Base-by-base conservation (phyloP, 2,888 invertebrate genomes). In the Ypsolopha scabrella region DNA sequence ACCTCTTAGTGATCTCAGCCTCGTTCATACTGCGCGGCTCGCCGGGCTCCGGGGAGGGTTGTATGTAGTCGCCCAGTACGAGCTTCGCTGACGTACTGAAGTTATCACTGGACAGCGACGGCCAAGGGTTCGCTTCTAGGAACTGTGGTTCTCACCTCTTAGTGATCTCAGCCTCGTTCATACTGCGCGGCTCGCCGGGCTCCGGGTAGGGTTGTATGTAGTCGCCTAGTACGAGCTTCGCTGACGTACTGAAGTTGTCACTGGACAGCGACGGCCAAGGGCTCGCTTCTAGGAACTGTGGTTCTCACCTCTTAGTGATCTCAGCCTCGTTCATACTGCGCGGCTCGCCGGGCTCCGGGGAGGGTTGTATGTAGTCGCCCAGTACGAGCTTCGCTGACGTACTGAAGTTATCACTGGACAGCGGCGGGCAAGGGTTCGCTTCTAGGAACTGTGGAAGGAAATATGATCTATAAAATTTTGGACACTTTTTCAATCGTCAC, bases 51-150 rank as follows among this genome's bases (percentile, higher is more conserved):
- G 89, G 87, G 43, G 90, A 88, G 0, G 94, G 93, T 70, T 97
- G 96, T 48, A 96, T 83, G 75, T 97, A 98, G 57, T 96, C 96
- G 2, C 99, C 99, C 41, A 98, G 90, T 56, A 97, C 90, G 2
- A 93, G 90, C 57, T 95, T 93, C 44, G 96, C 93, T 63, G 94
- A 96, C 85, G n/a, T n/a, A n/a, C n/a, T n/a, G n/a, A n/a, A n/a
- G n/a, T n/a, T n/a, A n/a, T n/a, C n/a, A n/a, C n/a, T n/a, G n/a
- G n/a, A n/a, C n/a, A n/a, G n/a, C n/a, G n/a, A n/a, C n/a, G n/a
- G n/a, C n/a, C n/a, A n/a, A n/a, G n/a, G n/a, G n/a, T n/a, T n/a
- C n/a, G n/a, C n/a, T n/a, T n/a, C n/a, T n/a, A n/a, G n/a, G n/a
- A n/a, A 24, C 36, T n/a, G 36, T 46, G 24, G 9, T 7, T 80